Base-by-base conservation (phyloP, 2,113 vertebrate genomes). In the Aplodontia rufa region DNA sequence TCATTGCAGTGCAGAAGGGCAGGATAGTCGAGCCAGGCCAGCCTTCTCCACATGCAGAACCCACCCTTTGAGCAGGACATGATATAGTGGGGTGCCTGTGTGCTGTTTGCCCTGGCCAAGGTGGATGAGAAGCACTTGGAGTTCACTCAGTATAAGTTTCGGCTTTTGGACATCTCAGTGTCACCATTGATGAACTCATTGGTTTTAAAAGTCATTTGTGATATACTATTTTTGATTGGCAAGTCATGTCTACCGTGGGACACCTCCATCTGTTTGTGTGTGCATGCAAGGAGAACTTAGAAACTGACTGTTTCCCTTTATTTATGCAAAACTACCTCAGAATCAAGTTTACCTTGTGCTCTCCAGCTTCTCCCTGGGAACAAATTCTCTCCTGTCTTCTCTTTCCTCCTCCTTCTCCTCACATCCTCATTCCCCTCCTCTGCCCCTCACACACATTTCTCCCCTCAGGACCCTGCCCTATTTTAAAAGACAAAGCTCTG, bases 261-360 rank as follows among this genome's bases (percentile, higher is more conserved):
- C 99, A 99, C 98, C 51, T 98, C 97, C 49, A 98, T 99, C 99
- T 99, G 98, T 98, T 98, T 99, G 99, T 99, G 99, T 98, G 98
- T 99, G 99, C 99, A 98, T 99, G n/a, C n/a, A n/a, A n/a, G 99
- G 99, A 99, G 98, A 99, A 99, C 98, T 99, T 99, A 99, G 99
- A 99, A 99, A 99, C 99, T 99, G 99, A 99, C 99, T 99, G 98
- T 98, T 98, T 98, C 99, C 98, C 98, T 99, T 99, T 99, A 99
- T 99, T 99, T 99, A 99, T 99, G 99, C 99, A 99, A 99, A 99
- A 99, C 99, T 99, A 99, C 99, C 99, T 99, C 99, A 99, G 99
- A 99, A 99, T 99, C 99, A 99, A 99, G 97, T 97, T 97, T 99
- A 99, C 99, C 99, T 98, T 99, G 98, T 98, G 98, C 98, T 99